Evolutionary conservation across 2,113 vertebrate genomes (phyloP).

Genomic region (Verasper variegatus): DNA sequence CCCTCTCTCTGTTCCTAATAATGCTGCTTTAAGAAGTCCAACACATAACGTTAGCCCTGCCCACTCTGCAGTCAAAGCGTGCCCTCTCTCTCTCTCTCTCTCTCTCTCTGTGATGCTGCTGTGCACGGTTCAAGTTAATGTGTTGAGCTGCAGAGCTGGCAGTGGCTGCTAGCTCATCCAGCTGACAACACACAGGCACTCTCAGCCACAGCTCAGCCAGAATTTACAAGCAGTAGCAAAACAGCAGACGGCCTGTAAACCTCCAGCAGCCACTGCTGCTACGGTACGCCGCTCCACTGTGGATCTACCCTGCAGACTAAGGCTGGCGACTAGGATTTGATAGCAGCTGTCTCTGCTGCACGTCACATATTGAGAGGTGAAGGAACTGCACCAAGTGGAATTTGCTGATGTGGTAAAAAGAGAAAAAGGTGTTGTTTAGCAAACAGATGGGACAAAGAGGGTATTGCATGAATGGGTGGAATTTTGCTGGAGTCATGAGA

Average conservation of each 20-base stretch:
- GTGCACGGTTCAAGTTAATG: conserved; percentile 45
- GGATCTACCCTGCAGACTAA: conserved; percentile 28
- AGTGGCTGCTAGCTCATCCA: conserved; percentile 54
- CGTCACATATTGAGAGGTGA: conserved; percentile 51
- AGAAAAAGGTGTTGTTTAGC: conserved; percentile 36
- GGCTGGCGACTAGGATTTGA: conserved; percentile 38
- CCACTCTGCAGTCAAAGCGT: conserved; percentile 69
- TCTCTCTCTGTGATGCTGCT: conserved; percentile 51
- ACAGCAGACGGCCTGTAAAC: conserved; percentile 20
- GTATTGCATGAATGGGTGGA: neutral
- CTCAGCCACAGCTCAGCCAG: conserved; percentile 12
- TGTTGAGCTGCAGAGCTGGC: conserved; percentile 52
- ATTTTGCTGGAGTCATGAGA: neutral
- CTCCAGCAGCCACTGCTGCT: neutral
- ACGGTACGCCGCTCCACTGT: neutral
- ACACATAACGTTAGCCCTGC: conserved; percentile 47
- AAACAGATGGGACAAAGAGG: conserved; percentile 24
- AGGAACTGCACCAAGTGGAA: conserved; percentile 42
- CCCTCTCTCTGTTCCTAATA: conserved; percentile 10
- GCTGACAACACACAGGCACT: conserved; percentile 54
- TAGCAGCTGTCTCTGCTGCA: conserved; percentile 51
- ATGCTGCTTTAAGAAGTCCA: conserved; percentile 61
- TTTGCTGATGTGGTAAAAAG: conserved; percentile 41
- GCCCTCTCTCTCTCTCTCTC: neutral
- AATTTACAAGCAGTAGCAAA: conserved; percentile 23